Evolutionary conservation across 2,113 vertebrate genomes (phyloP).

Genomic region (Odobenus rosmarus): DNA sequence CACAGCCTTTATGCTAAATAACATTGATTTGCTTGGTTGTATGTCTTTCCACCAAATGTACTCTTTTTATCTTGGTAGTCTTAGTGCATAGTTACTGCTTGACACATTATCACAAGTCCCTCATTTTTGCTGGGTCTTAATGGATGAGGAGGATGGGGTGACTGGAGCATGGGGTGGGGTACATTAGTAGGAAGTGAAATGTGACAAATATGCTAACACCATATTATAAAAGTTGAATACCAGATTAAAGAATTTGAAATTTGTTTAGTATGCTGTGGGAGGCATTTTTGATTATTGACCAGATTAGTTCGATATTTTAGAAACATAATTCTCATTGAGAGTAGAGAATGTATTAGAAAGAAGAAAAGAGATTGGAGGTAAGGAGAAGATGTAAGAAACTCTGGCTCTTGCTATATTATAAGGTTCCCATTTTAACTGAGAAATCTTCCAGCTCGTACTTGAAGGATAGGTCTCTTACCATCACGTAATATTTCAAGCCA

Average conservation of each 20-base stretch:
- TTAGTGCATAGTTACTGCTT: not conserved
- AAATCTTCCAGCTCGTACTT: not conserved
- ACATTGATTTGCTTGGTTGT: not conserved
- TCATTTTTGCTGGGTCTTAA: not conserved
- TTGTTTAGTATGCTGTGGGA: not conserved
- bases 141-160: not conserved
- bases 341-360: not conserved
- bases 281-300: not conserved
- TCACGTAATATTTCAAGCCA: not conserved
- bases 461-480: not conserved
- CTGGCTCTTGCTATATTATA: not conserved
- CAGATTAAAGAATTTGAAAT: not conserved
- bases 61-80: not conserved
- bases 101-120: not conserved
- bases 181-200: not conserved
- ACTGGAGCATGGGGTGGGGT: not conserved
- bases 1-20: not conserved
- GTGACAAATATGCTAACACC: not conserved
- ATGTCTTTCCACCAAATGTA: not conserved
- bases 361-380: not conserved
- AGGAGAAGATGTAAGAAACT: not conserved
- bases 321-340: slow-evolving; percentile 8
- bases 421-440: not conserved
- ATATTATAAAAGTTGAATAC: not conserved
- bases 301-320: not conserved